Conservation (phyloP, 1,140 invertebrate species). For the Bombyx mandarina region DNA sequence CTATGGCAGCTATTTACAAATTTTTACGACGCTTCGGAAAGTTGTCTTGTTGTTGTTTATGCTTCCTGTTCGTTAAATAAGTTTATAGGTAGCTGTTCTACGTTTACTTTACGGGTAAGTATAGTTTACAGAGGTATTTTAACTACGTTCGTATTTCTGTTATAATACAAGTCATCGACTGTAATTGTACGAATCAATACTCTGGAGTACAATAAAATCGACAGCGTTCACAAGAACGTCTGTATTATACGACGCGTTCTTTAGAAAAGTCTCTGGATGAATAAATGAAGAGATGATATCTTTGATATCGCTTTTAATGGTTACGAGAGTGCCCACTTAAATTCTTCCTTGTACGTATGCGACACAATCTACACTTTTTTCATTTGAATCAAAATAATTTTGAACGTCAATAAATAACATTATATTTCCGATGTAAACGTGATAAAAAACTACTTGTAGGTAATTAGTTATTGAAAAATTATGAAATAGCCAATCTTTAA, state of each 20-base stretch:
- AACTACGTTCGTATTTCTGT: background rate
- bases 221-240: slow-evolving; percentile 2
- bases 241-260: slow-evolving; percentile 6
- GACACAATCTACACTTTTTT: slow-evolving; percentile 3
- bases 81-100: slow-evolving; percentile 1
- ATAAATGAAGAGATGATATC: slow-evolving; percentile 16
- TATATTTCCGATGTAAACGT: too few species aligned
- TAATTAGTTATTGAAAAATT: too few species aligned
- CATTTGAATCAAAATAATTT: too few species aligned
- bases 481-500: too few species aligned
- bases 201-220: slow-evolving; percentile 2
- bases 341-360: slow-evolving; percentile 2
- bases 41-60: slow-evolving; percentile 38
- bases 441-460: too few species aligned
- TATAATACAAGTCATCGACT: slow-evolving; percentile 37
- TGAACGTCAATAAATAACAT: too few species aligned
- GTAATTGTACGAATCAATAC: slow-evolving; percentile 37
- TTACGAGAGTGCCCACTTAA: slow-evolving; percentile 4
- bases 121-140: too few species aligned
- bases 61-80: slow-evolving; percentile 40
- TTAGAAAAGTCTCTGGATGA: slow-evolving; percentile 6
- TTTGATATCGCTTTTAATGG: slow-evolving; percentile 20
- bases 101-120: background rate
- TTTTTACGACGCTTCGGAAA: slow-evolving; percentile 46
- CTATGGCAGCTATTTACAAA: slow-evolving; percentile 44